Conservation (phyloP, 2,797 vertebrate species). For the Meriones psammophilus region DNA sequence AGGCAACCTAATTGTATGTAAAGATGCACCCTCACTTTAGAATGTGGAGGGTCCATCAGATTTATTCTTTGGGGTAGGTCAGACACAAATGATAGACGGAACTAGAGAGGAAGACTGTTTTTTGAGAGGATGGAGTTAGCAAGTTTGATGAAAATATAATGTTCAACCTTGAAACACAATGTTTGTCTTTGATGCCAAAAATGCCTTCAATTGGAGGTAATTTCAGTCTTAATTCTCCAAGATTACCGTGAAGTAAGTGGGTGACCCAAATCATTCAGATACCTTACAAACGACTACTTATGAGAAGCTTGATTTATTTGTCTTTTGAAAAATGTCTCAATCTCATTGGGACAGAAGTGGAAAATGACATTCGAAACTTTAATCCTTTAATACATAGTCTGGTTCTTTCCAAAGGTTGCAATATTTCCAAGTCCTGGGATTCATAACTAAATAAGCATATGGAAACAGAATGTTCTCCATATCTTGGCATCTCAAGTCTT, state of each 20-base stretch:
- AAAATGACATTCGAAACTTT: constrained; percentile 80
- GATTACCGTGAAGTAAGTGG: constrained; percentile 28
- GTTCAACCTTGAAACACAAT: constrained; percentile 47
- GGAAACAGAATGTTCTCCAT: constrained; percentile 81
- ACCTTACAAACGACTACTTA: constrained; percentile 47
- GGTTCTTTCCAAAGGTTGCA: constrained; percentile 77
- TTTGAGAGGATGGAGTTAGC: constrained; percentile 10
- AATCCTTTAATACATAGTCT: constrained; percentile 80
- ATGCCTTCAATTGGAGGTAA: constrained; percentile 20
- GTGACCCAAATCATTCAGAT: constrained; percentile 57
- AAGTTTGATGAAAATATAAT: constrained; percentile 45
- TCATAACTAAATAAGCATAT: constrained; percentile 79
- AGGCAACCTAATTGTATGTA: constrained; percentile 29
- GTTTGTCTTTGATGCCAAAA: constrained; percentile 36
- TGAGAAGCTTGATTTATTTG: constrained; percentile 59
- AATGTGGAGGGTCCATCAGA: neutral
- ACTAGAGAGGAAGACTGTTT: neutral
- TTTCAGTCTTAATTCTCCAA: neutral
- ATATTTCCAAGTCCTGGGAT: constrained; percentile 80
- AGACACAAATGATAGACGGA: constrained; percentile 30
- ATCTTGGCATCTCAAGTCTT: constrained; percentile 63
- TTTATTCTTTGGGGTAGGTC: neutral
- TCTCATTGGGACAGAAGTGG: constrained; percentile 79
- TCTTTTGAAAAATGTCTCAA: constrained; percentile 61
- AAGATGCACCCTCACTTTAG: constrained; percentile 47